phyloP scores from a whole-genome alignment of 2,888 invertebrate species.

The Parnassius smintheus region DNA sequence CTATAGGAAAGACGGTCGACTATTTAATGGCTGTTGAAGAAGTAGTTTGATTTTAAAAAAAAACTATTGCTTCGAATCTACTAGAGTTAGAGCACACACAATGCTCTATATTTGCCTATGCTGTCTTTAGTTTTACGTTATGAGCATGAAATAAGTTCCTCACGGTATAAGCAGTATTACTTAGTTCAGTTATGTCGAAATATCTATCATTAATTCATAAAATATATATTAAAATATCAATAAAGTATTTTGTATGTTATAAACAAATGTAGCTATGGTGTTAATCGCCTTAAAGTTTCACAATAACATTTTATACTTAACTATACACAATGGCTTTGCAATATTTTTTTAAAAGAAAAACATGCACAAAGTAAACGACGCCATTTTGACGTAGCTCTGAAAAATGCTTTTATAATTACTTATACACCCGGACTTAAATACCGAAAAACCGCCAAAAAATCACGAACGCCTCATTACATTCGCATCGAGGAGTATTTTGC shows the following conservation, averaged over 20 bases:
- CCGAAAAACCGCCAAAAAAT: slow-evolving; percentile 65
- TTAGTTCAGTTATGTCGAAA: no score
- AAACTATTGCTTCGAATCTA: no score
- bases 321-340: neutral
- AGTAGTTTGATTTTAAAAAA: no score
- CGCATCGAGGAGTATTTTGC: slow-evolving; percentile 55
- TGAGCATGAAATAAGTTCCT: no score
- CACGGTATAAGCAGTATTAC: no score
- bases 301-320: neutral
- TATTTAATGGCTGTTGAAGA: no score
- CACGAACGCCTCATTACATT: slow-evolving; percentile 76
- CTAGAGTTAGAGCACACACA: no score
- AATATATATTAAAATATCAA: neutral
- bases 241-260: neutral
- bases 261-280: neutral
- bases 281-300: neutral
- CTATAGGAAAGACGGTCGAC: no score
- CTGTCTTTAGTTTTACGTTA: no score
- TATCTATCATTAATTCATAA: neutral
- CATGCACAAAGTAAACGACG: slow-evolving; percentile 10
- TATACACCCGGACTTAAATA: slow-evolving; percentile 29
- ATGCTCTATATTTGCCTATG: no score
- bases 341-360: neutral
- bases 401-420: slow-evolving; percentile 13
- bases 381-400: neutral